phyloP scores from a whole-genome alignment of 1,140 invertebrate species.

The Heliconius nattereri region DNA sequence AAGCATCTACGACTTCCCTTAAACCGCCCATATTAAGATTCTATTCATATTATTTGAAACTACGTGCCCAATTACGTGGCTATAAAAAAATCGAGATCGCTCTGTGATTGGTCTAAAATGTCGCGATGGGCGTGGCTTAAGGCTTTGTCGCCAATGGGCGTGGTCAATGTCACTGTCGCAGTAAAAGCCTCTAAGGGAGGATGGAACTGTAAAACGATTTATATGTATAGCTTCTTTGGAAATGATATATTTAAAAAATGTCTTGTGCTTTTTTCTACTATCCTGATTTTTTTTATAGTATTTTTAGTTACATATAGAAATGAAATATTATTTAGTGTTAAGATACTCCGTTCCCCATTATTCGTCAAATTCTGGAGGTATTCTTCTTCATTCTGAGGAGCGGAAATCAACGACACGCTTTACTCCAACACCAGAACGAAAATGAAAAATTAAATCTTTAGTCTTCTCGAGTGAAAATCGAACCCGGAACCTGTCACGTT shows the following conservation, averaged over 20 bases:
- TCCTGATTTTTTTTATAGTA: neutral
- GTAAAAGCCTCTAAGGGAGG: slow-evolving; percentile 62
- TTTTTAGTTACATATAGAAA: neutral
- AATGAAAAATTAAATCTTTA: no score
- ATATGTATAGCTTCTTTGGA: neutral
- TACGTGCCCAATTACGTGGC: slow-evolving; percentile 36
- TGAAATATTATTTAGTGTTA: no score
- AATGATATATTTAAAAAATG: neutral
- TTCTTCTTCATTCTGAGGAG: no score
- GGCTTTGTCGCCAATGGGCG: slow-evolving; percentile 74
- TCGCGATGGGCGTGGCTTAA: slow-evolving; percentile 67
- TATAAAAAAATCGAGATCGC: slow-evolving; percentile 43
- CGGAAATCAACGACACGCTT: no score
- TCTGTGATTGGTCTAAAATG: slow-evolving; percentile 67
- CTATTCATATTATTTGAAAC: slow-evolving; percentile 41
- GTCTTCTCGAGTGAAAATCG: no score
- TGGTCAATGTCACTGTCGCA: slow-evolving; percentile 67
- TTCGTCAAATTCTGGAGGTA: no score
- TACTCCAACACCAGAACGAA: no score
- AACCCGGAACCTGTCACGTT: no score
- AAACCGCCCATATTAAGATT: slow-evolving; percentile 31
- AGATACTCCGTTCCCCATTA: no score
- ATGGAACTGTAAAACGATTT: slow-evolving; percentile 15
- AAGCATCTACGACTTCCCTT: neutral
- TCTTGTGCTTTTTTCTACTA: neutral